Conservation (phyloP, 1,140 invertebrate genomes). For the Drosophila varians region DNA sequence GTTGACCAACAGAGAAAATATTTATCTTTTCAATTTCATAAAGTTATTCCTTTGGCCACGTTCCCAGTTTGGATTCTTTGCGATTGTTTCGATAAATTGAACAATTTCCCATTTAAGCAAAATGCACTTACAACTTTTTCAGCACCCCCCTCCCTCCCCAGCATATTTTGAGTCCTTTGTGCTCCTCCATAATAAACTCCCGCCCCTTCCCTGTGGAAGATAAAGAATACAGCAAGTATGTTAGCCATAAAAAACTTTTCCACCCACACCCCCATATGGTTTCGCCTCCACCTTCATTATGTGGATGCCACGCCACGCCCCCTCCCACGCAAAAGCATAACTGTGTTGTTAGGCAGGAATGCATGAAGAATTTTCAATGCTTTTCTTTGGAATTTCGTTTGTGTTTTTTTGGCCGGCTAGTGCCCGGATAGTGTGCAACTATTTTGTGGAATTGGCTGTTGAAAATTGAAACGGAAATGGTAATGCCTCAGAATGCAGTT, state of each 20-base stretch:
- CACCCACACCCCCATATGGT: constrained; percentile 13
- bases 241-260: constrained; percentile 50
- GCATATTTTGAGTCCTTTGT: constrained; percentile 19
- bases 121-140: constrained; percentile 69
- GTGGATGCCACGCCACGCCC: constrained; percentile 25
- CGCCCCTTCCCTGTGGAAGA: constrained; percentile 25
- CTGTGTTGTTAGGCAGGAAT: constrained; percentile 42
- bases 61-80: constrained; percentile 36
- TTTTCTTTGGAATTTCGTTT: constrained; percentile 21
- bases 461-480: constrained; percentile 3
- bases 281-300: constrained; percentile 13
- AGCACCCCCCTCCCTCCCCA: not conserved
- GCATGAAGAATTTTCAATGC: constrained; percentile 48
- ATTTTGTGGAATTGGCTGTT: constrained; percentile 46
- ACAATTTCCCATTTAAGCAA: constrained; percentile 73
- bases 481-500: constrained; percentile 6
- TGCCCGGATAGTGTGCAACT: constrained; percentile 32
- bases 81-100: constrained; percentile 61
- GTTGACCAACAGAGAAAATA: constrained; percentile 56
- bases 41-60: constrained; percentile 40
- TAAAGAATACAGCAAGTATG: constrained; percentile 60
- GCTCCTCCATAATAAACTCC: constrained; percentile 59
- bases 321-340: constrained; percentile 8
- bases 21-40: constrained; percentile 66
- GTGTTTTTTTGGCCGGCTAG: constrained; percentile 22